Evolutionary conservation across 2,888 invertebrate species (phyloP).

Genomic region (Aproaerema taeniolella): DNA sequence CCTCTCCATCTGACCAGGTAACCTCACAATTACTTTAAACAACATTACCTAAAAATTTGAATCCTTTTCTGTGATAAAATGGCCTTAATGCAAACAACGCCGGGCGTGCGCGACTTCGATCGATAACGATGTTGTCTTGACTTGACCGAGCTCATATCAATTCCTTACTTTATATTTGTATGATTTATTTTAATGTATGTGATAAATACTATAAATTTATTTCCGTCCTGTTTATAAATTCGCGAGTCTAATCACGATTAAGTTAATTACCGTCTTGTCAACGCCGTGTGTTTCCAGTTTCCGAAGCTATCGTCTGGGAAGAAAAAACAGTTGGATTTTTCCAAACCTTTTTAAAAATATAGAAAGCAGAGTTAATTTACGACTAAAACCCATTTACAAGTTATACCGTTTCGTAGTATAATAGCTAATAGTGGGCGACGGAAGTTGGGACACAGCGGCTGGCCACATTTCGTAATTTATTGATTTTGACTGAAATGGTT

Average conservation of each 20-base stretch:
- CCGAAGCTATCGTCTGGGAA: too few species aligned
- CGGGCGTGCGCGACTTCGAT: conserved; percentile 55
- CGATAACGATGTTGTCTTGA: conserved; percentile 72
- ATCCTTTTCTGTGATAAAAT: conserved; percentile 51
- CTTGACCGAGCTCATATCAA: conserved; percentile 43
- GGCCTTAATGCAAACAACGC: conserved; percentile 34
- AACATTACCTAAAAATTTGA: too few species aligned
- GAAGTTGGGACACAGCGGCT: conserved; percentile 42
- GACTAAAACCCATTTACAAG: not conserved
- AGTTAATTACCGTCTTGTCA: conserved; percentile 2
- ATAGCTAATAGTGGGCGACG: conserved; percentile 40
- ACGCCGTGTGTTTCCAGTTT: conserved; percentile 5
- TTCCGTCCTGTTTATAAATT: conserved; percentile 4
- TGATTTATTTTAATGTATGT: conserved; percentile 22
- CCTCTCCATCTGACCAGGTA: conserved; percentile 53
- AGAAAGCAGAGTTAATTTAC: too few species aligned
- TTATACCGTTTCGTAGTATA: not conserved
- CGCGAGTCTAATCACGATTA: conserved; percentile 3
- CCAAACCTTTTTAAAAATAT: too few species aligned
- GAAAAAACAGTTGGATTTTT: too few species aligned
- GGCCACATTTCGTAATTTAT: conserved; percentile 43
- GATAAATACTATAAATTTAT: conserved; percentile 31
- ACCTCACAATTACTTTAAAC: conserved; percentile 21
- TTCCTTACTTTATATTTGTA: conserved; percentile 30
- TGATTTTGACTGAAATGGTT: conserved; percentile 26